Conservation (phyloP, 2,113 vertebrate genomes). For the Heteronetta atricapilla region DNA sequence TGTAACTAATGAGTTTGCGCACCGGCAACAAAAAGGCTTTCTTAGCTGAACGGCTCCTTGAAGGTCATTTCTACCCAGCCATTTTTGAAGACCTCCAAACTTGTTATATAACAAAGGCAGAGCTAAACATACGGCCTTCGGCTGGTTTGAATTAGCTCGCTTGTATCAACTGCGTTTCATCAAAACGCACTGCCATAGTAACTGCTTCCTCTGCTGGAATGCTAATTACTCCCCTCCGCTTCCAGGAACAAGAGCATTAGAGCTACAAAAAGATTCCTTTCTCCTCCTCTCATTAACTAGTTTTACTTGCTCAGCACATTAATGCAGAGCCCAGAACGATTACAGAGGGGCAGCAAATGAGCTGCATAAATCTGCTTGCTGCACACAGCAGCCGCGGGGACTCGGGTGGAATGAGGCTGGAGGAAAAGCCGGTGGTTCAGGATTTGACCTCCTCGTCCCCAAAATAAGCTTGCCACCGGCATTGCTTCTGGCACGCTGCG, state of each 20-base stretch:
- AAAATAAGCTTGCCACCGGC: neutral
- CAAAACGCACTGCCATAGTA: constrained; percentile 20
- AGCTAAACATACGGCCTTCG: constrained; percentile 18
- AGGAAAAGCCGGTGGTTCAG: neutral
- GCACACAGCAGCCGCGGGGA: neutral
- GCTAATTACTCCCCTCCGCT: constrained; percentile 48
- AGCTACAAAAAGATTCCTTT: constrained; percentile 15
- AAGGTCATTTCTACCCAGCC: constrained; percentile 13
- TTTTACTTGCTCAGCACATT: constrained; percentile 56
- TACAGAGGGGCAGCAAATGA: constrained; percentile 8
- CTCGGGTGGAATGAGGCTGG: neutral
- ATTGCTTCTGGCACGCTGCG: neutral
- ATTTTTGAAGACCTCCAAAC: neutral
- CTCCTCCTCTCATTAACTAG: constrained; percentile 37
- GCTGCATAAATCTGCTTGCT: neutral
- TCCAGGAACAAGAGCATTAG: constrained; percentile 52
- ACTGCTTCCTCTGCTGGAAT: constrained; percentile 48
- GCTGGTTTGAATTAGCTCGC: constrained; percentile 53
- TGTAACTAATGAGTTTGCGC: neutral
- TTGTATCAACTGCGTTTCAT: constrained; percentile 19
- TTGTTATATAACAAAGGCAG: constrained; percentile 19
- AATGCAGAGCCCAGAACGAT: neutral
- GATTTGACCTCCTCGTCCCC: neutral
- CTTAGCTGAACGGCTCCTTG: constrained; percentile 6
- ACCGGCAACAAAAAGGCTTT: neutral